Evolutionary conservation across 1,140 invertebrate species (phyloP).

Genomic region (Pristionchus pacificus): DNA sequence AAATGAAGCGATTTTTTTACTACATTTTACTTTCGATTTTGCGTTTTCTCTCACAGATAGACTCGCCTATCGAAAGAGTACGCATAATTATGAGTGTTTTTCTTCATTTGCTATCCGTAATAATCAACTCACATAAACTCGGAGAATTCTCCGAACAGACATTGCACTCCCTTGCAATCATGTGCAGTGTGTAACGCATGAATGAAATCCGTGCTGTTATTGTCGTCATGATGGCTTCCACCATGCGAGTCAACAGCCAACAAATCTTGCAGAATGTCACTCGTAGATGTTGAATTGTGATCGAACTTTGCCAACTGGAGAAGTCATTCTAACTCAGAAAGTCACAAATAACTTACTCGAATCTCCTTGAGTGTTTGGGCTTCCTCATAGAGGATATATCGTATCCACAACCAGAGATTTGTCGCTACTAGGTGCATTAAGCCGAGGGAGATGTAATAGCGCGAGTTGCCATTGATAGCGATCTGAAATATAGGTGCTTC

Average conservation of each 20-base stretch:
- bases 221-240: background rate
- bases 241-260: background rate
- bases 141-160: constrained; percentile 26
- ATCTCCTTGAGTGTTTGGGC: constrained; percentile 31
- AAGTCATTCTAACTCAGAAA: too few relatives aligned
- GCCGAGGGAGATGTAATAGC: constrained; percentile 19
- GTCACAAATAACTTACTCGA: background rate
- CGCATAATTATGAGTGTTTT: too few relatives aligned
- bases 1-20: too few relatives aligned
- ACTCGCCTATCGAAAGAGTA: too few relatives aligned
- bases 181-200: background rate
- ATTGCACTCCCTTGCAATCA: constrained; percentile 28
- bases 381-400: constrained; percentile 35
- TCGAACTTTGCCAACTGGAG: background rate
- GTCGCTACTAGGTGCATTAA: constrained; percentile 30
- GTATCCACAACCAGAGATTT: constrained; percentile 30
- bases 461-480: constrained; percentile 21
- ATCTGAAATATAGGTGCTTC: constrained; percentile 11
- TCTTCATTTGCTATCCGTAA: background rate
- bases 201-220: background rate
- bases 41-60: too few relatives aligned
- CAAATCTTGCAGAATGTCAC: background rate
- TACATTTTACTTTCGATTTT: too few relatives aligned
- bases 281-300: background rate
- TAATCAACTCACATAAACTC: constrained; percentile 32